phyloP scores from a whole-genome alignment of 2,888 invertebrate genomes.

The Athrips mouffetella region DNA sequence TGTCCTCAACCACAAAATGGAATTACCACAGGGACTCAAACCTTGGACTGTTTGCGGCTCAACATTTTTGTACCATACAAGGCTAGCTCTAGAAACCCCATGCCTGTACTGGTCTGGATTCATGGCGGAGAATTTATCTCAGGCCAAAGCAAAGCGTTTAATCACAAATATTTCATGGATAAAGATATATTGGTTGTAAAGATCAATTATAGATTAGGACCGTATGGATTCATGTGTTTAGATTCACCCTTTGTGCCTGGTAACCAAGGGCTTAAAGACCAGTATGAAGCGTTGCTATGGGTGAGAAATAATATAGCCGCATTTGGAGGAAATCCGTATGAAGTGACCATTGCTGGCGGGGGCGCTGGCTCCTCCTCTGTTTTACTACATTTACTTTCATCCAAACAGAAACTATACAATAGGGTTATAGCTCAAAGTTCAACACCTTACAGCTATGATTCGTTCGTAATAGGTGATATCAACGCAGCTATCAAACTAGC shows the following conservation, averaged over 20 bases:
- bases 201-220: slow-evolving; percentile 64
- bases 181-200: slow-evolving; percentile 61
- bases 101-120: slow-evolving; percentile 66
- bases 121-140: slow-evolving; percentile 57
- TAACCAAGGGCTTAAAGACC: slow-evolving; percentile 68
- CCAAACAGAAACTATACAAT: slow-evolving; percentile 57
- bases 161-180: slow-evolving; percentile 49
- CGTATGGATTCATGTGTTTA: slow-evolving; percentile 68
- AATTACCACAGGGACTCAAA: slow-evolving; percentile 23
- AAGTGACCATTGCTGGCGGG: slow-evolving; percentile 63
- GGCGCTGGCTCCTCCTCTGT: slow-evolving; percentile 60
- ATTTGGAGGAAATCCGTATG: slow-evolving; percentile 68
- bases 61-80: slow-evolving; percentile 75
- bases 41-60: slow-evolving; percentile 80
- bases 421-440: slow-evolving; percentile 65
- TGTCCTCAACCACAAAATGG: slow-evolving; percentile 48
- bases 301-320: slow-evolving; percentile 56
- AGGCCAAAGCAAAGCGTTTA: slow-evolving; percentile 51
- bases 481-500: slow-evolving; percentile 56
- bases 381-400: slow-evolving; percentile 57
- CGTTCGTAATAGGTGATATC: slow-evolving; percentile 54
- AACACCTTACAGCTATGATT: slow-evolving; percentile 54
- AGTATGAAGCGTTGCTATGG: slow-evolving; percentile 60
- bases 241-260: slow-evolving; percentile 57
- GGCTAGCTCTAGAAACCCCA: slow-evolving; percentile 51